Percentiles rank a stretch among this genome's conserved stretches.
These are phyloP conservation scores for Monoplex corrugatus DNA, from an alignment of 2,888 invertebrate genomes.

Conservation along the genomic window DNA sequence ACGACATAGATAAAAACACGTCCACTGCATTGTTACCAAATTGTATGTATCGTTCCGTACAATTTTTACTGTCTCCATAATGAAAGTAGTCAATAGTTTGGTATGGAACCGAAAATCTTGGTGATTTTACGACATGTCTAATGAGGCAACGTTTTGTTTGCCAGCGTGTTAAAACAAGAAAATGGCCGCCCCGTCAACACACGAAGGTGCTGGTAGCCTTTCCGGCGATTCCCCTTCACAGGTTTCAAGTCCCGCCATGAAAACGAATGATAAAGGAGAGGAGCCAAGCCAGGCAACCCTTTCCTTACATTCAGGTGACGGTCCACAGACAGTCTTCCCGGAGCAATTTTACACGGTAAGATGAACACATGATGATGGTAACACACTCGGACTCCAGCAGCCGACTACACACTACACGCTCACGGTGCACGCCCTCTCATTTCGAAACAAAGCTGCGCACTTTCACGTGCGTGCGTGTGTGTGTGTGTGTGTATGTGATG, in stretches of 20 bases:
- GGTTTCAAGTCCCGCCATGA: neutral
- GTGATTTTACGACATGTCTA: neutral
- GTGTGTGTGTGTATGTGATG: neutral
- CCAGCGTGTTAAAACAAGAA: conserved; percentile 9
- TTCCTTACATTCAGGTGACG: neutral
- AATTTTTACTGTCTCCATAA: neutral
- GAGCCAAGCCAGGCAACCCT: neutral
- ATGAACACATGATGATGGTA: neutral
- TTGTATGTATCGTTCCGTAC: too few relatives aligned
- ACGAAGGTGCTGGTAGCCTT: neutral
- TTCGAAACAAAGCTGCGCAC: too few relatives aligned
- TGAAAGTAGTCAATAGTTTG: neutral
- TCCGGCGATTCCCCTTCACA: neutral
- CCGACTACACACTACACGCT: neutral
- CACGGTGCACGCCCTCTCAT: too few relatives aligned
- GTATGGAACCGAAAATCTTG: neutral
- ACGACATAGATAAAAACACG: too few relatives aligned
- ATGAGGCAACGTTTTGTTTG: neutral
- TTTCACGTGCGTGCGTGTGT: neutral
- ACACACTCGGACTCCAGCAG: neutral
- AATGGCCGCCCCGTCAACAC: conserved; percentile 23
- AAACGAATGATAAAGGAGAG: neutral
- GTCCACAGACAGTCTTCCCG: neutral
- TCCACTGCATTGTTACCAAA: too few relatives aligned
- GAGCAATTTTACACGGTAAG: neutral